Base-by-base conservation (phyloP, 2,888 invertebrate genomes). In the Chesias legatella region DNA sequence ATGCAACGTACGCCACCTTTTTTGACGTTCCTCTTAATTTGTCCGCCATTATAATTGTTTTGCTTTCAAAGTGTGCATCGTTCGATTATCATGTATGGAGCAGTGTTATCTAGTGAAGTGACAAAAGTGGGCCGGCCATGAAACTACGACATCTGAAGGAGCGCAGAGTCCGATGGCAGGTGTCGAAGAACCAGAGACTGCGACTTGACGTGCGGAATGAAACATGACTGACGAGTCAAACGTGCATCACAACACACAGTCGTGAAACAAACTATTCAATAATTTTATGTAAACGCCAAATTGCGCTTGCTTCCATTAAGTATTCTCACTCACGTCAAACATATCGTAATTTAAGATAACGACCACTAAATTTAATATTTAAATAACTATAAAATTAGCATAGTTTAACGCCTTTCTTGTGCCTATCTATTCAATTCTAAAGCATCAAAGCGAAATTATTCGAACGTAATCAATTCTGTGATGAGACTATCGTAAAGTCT, bases 71-170 rank as follows among this genome's bases (percentile, higher is more conserved):
- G 57, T 42, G 44, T 46, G 48, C 36, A 39, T 53, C 52, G 48
- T 51, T 56, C 44, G 51, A 46, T 48, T 77, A 79, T 70, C 57
- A 80, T 85, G 83, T 74, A 67, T 62, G 64, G 55, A 52, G 63
- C 67, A 75, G 81, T 85, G 80, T 83, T 78, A 67, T 70, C 64
- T 55, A 68, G 75, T 75, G 67, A 73, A 82, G 84, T 85, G 80
- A 76, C 58, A 71, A 72, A 79, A 82, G 80, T 80, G 75, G 84
- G 83, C 77, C 79, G 85, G 88, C 88, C 86, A 88, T 88, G 88
- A 88, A 79, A 77, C 73, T 76, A 71, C 72, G 78, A 75, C 69
- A 79, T 53, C 71, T 73, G 56, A 66, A 62, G 65, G 68, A 73
- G 67, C 75, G 67, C 51, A 77, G 73, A 63, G 82, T 75, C 68